Conservation (phyloP, 1,140 invertebrate genomes). For the Drosophila varians region DNA sequence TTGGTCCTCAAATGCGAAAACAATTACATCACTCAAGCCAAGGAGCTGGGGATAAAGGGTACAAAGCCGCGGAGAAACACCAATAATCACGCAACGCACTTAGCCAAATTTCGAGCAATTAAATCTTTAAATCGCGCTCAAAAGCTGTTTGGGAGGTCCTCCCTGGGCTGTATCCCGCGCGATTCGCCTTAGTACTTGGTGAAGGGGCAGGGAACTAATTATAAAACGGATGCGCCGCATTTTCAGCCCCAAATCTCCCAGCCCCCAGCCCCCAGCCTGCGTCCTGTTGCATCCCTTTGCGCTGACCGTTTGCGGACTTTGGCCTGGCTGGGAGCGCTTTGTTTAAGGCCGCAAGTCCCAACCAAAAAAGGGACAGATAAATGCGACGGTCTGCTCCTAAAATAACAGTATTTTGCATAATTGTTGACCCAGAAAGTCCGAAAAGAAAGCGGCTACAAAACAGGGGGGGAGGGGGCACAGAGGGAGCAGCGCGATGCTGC, state of each 20-base stretch:
- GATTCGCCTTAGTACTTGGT: conserved; percentile 3
- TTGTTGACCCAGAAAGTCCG: conserved; percentile 78
- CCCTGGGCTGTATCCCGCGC: conserved; percentile 6
- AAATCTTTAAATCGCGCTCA: conserved; percentile 77
- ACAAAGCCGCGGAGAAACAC: conserved; percentile 10
- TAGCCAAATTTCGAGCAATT: conserved; percentile 70
- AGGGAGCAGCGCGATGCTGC: conserved; percentile 24
- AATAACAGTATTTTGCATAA: conserved; percentile 82
- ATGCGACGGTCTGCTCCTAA: conserved; percentile 70
- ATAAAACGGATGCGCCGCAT: conserved; percentile 71
- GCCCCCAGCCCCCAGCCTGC: too few species aligned
- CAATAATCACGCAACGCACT: conserved; percentile 62
- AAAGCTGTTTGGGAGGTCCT: conserved; percentile 48
- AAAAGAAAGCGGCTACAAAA: conserved; percentile 59
- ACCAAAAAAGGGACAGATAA: conserved; percentile 71
- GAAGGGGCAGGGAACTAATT: conserved; percentile 63
- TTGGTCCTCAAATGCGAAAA: conserved; percentile 57
- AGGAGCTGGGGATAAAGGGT: conserved; percentile 6
- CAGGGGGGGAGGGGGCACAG: conserved; percentile 12
- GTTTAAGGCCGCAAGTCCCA: conserved; percentile 47
- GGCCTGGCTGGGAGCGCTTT: conserved; percentile 36
- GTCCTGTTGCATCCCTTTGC: neutral
- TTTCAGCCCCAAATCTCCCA: conserved; percentile 6
- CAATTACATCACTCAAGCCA: conserved; percentile 69
- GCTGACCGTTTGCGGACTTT: conserved; percentile 5